Conservation (phyloP, 2,888 invertebrate species). For the Ectemnius continuus region DNA sequence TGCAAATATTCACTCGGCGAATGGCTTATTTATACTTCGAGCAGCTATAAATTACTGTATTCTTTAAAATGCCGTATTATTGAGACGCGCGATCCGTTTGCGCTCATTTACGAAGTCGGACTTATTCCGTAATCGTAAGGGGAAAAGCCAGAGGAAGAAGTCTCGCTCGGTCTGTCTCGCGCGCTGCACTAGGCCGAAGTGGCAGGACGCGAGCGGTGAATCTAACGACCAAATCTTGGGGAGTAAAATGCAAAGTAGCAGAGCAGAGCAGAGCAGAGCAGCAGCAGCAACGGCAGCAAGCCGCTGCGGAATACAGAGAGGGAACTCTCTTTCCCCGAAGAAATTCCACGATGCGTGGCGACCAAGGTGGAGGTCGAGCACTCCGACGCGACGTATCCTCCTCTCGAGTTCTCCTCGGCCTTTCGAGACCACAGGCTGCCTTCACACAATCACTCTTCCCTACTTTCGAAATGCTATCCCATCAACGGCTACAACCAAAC, state of each 20-base stretch:
- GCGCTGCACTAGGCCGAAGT: conserved; percentile 5
- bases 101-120: too few species aligned
- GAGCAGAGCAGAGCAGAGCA: too few species aligned
- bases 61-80: too few species aligned
- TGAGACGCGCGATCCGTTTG: too few species aligned
- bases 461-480: too few species aligned
- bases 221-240: conserved; percentile 71
- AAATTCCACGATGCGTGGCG: conserved; percentile 69
- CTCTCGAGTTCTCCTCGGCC: conserved; percentile 18
- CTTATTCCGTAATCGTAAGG: too few species aligned
- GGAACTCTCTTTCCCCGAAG: conserved; percentile 53
- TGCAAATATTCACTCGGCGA: too few species aligned
- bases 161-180: too few species aligned
- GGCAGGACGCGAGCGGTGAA: conserved; percentile 47
- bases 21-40: too few species aligned
- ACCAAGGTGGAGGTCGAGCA: conserved; percentile 62
- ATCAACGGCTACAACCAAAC: too few species aligned
- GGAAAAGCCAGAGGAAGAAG: too few species aligned
- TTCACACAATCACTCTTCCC: not conserved
- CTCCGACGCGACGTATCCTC: conserved; percentile 34
- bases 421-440: conserved; percentile 10
- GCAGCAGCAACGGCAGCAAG: conserved; percentile 34
- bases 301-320: conserved; percentile 23
- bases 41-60: too few species aligned
- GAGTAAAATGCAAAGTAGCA: conserved; percentile 72